Evolutionary conservation across 1,140 invertebrate genomes (phyloP).

Genomic region (Eciton burchellii): DNA sequence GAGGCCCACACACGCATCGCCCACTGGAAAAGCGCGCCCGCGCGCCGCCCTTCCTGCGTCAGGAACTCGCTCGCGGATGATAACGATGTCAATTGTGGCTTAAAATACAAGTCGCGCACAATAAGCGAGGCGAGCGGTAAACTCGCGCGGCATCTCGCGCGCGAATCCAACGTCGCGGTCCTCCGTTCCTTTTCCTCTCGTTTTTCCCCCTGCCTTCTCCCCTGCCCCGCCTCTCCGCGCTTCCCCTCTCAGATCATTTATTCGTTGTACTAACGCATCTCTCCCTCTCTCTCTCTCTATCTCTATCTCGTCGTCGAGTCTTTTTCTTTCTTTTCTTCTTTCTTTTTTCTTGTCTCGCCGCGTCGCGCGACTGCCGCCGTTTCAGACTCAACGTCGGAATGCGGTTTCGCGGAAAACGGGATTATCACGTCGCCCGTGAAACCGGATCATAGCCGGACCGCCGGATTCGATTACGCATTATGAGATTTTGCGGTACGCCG

Average conservation of each 20-base stretch:
- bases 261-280: no score
- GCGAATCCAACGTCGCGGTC: slow-evolving; percentile 6
- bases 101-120: slow-evolving; percentile 36
- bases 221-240: no score
- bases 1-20: slow-evolving; percentile 26
- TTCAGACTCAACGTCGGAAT: slow-evolving; percentile 30
- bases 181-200: neutral
- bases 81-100: slow-evolving; percentile 45
- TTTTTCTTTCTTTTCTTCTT: no score
- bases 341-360: neutral
- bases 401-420: slow-evolving; percentile 2
- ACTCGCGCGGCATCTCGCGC: neutral
- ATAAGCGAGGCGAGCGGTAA: neutral
- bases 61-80: slow-evolving; percentile 37
- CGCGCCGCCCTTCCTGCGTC: slow-evolving; percentile 21
- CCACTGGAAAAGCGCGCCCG: slow-evolving; percentile 40
- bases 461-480: slow-evolving; percentile 50
- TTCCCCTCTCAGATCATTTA: no score
- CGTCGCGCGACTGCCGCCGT: neutral
- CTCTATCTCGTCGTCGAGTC: no score
- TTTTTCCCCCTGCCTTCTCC: no score
- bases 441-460: slow-evolving; percentile 18
- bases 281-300: no score
- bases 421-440: slow-evolving; percentile 19
- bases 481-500: slow-evolving; percentile 35